phyloP scores from a whole-genome alignment of 2,888 invertebrate species.

The Nomada ferruginata region DNA sequence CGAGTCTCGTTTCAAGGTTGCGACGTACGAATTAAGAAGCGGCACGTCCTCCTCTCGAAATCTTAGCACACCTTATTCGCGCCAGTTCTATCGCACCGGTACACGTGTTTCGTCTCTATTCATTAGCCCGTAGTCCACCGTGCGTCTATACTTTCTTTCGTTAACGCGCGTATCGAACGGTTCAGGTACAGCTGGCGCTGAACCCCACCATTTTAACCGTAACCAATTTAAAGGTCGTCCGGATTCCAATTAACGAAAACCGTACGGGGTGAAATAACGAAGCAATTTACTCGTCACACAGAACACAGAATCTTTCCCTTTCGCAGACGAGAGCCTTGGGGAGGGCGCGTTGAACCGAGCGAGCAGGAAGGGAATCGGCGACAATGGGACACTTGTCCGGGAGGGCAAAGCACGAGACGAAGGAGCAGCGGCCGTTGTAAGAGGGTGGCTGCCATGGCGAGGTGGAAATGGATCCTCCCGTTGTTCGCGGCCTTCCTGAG shows the following conservation, averaged over 20 bases:
- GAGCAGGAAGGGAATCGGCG: conserved; percentile 9
- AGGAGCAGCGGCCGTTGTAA: conserved; percentile 52
- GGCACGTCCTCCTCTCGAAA: not conserved
- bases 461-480: conserved; percentile 75
- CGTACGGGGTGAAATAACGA: conserved; percentile 3
- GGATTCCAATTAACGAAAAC: not conserved
- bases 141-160: not conserved
- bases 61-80: not conserved
- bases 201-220: not conserved
- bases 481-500: conserved; percentile 66
- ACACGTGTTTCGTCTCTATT: not conserved
- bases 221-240: not conserved
- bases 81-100: not conserved
- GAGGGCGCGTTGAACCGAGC: conserved; percentile 29
- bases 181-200: too few species aligned
- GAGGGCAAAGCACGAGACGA: conserved; percentile 61
- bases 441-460: conserved; percentile 75
- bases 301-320: not conserved
- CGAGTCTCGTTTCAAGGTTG: not conserved
- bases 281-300: not conserved
- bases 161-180: too few species aligned
- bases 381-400: conserved; percentile 52
- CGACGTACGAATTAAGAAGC: not conserved
- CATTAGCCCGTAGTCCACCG: not conserved
- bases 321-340: conserved; percentile 51